Conservation (phyloP, 2,797 vertebrate species). For the Brachymystax lenok region DNA sequence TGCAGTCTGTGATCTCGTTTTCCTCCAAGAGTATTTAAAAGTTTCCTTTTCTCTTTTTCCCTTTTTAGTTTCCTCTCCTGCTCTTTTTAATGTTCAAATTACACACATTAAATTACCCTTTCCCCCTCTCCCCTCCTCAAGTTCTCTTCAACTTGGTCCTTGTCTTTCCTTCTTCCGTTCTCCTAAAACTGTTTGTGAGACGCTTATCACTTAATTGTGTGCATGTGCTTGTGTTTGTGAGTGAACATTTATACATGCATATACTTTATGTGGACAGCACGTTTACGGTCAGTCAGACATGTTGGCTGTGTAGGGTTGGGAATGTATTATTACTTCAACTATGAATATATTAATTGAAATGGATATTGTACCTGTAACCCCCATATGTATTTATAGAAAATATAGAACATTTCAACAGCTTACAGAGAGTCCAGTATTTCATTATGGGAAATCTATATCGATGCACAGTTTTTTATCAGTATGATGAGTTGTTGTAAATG, state of each 20-base stretch:
- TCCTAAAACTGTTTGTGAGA: conserved; percentile 51
- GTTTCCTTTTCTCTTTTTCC: conserved; percentile 67
- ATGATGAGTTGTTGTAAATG: not conserved
- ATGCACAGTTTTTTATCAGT: not conserved
- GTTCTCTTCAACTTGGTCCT: no score
- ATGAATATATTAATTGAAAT: no score
- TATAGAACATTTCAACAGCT: not conserved
- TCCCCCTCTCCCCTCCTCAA: conserved; percentile 15
- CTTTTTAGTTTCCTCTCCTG: conserved; percentile 63
- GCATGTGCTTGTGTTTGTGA: not conserved
- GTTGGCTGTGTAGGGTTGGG: not conserved
- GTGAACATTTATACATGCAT: conserved; percentile 2
- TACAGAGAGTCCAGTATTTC: not conserved
- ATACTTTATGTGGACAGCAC: conserved; percentile 14
- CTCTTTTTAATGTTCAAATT: conserved; percentile 74
- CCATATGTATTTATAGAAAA: no score
- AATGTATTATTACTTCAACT: no score
- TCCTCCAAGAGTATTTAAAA: conserved; percentile 88
- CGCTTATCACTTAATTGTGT: conserved; percentile 18
- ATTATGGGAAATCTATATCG: not conserved
- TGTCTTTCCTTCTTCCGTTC: no score
- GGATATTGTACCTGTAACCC: no score
- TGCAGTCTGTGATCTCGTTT: conserved; percentile 91
- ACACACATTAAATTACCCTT: conserved; percentile 64
- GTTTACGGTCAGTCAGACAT: not conserved